Base-by-base conservation (phyloP, 2,888 invertebrate species). In the Tinea semifulvella region DNA sequence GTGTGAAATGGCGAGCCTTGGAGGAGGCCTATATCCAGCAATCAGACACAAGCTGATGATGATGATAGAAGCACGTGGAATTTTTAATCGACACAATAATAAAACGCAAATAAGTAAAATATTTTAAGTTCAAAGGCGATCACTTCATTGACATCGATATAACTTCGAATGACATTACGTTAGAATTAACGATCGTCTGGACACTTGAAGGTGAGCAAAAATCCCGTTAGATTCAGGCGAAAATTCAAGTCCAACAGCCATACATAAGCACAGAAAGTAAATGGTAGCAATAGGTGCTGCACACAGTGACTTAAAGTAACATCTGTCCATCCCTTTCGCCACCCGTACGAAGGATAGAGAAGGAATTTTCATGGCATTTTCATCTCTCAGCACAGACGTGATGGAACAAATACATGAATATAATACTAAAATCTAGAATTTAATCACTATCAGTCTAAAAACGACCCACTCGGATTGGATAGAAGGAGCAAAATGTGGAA, bases 351-450 rank as follows among this genome's bases (percentile, higher is more conserved):
- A 56, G 56, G 67, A 76, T 56, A 63, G 62, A 61, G 74, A 73
- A 63, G 54, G 58, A 60, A 58, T 65, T 73, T 74, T 73, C 70
- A 72, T 74, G 63, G 69, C 68, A 68, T 75, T 77, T 76, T 76
- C 76, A 76, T 75, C 68, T 68, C 64, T 63, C 67, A 58, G 64
- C 63, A 72, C 66, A 69, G 68, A 74, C 73, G 71, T 73, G 72
- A 73, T 73, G 65, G 65, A 71, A 72, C 71, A 76, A 75, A 76
- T 68, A 76, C 69, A 76, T 75, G 76, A 77, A 75, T 74, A 75
- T 74, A 70, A 73, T 72, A 69, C 68, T 70, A 71, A 65, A 76
- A 71, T 71, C 68, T 71, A 67, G 65, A 65, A 67, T 65, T 59
- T 54, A 56, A 55, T 52, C 42, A 14, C 42, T 43, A 48, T 10